A percentile compares a stretch with the other conserved stretches of the same genome.
Evolutionary conservation across 2,797 vertebrate genomes (phyloP).

Genomic region (Sylvilagus floridanus): DNA sequence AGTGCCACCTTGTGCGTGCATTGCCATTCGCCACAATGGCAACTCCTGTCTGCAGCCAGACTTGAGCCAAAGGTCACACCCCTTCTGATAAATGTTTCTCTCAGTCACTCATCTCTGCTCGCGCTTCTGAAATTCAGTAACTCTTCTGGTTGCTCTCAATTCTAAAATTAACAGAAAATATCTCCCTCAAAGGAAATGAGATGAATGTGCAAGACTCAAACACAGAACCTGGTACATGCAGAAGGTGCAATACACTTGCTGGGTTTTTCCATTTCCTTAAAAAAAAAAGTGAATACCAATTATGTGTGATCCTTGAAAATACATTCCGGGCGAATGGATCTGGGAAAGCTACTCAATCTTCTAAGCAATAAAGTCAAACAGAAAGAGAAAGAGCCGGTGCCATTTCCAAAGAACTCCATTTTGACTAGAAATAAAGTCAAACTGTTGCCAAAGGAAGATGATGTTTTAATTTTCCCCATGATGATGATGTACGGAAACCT

Average conservation of each 20-base stretch:
- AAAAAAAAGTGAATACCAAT: background rate
- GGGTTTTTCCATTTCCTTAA: conserved; percentile 30
- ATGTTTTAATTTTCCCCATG: background rate
- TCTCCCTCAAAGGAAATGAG: conserved; percentile 4
- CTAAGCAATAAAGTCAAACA: conserved; percentile 7
- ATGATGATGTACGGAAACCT: background rate
- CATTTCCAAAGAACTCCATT: conserved; percentile 6
- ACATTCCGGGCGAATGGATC: background rate
- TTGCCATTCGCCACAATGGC: background rate
- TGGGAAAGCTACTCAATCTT: background rate
- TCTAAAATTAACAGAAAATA: conserved; percentile 38
- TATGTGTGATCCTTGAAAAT: conserved; percentile 5
- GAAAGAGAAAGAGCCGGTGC: background rate
- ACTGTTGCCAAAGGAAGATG: conserved; percentile 4
- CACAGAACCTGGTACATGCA: background rate
- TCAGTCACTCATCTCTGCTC: conserved; percentile 1
- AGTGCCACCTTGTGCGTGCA: background rate
- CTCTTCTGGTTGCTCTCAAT: conserved; percentile 9
- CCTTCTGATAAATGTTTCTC: conserved; percentile 33
- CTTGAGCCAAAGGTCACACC: background rate
- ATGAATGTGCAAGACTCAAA: background rate
- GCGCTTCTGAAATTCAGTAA: conserved; percentile 25
- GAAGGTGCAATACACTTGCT: background rate
- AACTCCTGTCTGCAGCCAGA: background rate
- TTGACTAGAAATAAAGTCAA: conserved; percentile 6